Conservation (phyloP, 2,888 invertebrate genomes). For the Folsomia manolachei region DNA sequence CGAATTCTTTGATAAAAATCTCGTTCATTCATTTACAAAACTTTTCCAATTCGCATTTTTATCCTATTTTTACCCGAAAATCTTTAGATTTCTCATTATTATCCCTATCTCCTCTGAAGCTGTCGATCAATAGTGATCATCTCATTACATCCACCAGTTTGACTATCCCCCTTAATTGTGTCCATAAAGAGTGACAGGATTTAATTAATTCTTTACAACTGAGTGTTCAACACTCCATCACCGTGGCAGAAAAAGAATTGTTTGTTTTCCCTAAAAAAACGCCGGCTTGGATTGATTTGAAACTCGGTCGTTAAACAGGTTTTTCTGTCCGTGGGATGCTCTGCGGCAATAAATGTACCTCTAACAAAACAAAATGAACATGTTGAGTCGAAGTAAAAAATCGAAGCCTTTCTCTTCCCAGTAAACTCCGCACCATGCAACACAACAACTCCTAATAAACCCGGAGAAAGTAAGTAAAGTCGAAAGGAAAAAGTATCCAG, state of each 20-base stretch:
- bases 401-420: background rate
- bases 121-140: too few species aligned
- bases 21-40: too few species aligned
- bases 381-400: background rate
- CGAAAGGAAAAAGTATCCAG: background rate
- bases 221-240: too few species aligned
- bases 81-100: background rate
- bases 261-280: too few species aligned
- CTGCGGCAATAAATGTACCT: background rate
- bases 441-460: background rate
- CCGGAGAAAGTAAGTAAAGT: background rate
- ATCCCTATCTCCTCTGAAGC: too few species aligned
- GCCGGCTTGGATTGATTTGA: too few species aligned
- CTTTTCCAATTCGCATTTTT: conserved; percentile 3
- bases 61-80: too few species aligned
- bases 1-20: too few species aligned
- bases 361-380: background rate
- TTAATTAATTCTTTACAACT: conserved; percentile 6
- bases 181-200: conserved; percentile 1
- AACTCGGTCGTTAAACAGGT: background rate
- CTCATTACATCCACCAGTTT: too few species aligned
- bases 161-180: too few species aligned
- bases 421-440: background rate
- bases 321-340: background rate
- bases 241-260: too few species aligned